A percentile compares a stretch with the other conserved stretches of the same genome.
These are phyloP conservation scores for Muscidifurax raptorellus DNA, from an alignment of 1,140 invertebrate genomes.

Conservation along the genomic window DNA sequence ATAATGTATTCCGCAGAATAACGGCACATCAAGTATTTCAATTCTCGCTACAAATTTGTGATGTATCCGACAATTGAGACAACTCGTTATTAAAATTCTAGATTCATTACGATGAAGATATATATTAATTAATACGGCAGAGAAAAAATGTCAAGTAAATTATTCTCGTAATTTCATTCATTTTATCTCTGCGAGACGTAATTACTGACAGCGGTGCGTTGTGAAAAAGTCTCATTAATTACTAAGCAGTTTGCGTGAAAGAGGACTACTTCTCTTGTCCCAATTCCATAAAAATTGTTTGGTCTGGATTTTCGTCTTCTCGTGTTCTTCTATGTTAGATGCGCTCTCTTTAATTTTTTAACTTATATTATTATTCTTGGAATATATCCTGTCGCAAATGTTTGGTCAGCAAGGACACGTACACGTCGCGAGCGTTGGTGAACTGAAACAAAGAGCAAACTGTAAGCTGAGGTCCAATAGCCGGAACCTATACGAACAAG, in stretches of 20 bases:
- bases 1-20: no score
- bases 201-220: background rate
- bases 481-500: slow-evolving; percentile 27
- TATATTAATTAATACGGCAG: background rate
- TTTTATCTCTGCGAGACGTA: background rate
- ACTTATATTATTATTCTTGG: no score
- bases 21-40: background rate
- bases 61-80: background rate
- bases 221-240: slow-evolving; percentile 14
- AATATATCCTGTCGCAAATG: no score
- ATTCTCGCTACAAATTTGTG: background rate
- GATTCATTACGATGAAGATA: background rate
- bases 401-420: background rate
- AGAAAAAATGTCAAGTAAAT: background rate
- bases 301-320: background rate
- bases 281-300: background rate
- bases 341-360: background rate
- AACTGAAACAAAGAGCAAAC: slow-evolving; percentile 30
- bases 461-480: slow-evolving; percentile 13
- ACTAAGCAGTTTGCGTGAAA: background rate
- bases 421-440: background rate
- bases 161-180: background rate
- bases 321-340: background rate
- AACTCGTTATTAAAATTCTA: background rate
- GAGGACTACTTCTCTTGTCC: background rate